These are phyloP conservation scores for Perizoma flavofasciatum DNA, from an alignment of 2,888 invertebrate species.

Conservation along the genomic window DNA sequence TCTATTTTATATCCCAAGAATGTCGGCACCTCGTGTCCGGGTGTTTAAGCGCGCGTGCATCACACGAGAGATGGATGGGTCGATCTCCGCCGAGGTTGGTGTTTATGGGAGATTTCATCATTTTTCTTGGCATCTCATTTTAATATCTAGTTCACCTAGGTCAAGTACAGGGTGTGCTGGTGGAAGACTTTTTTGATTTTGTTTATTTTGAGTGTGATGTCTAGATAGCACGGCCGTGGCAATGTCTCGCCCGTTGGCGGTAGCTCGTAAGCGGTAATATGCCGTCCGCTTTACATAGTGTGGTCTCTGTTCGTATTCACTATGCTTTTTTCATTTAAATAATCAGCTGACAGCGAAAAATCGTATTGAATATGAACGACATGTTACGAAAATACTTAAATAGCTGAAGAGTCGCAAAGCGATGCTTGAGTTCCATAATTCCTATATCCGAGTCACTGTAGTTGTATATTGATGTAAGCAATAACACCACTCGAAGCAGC, in stretches of 20 bases:
- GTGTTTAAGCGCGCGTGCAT: too few species aligned
- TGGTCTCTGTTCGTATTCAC: conserved; percentile 26
- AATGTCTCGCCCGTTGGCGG: conserved; percentile 60
- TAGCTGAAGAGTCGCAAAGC: conserved; percentile 35
- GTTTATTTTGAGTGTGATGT: conserved; percentile 46
- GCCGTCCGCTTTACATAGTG: conserved; percentile 26
- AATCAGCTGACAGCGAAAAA: conserved; percentile 20
- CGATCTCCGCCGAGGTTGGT: too few species aligned
- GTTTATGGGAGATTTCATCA: too few species aligned
- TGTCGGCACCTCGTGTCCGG: too few species aligned
- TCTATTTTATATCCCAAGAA: too few species aligned
- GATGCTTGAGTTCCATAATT: conserved; percentile 38
- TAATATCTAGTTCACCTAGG: background rate
- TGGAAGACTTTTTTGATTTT: conserved; percentile 44
- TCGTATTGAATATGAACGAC: conserved; percentile 34
- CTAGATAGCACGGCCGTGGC: conserved; percentile 48
- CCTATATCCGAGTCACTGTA: conserved; percentile 41
- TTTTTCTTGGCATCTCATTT: too few species aligned
- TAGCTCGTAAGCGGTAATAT: conserved; percentile 41
- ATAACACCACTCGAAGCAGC: conserved; percentile 30
- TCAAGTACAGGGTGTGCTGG: background rate
- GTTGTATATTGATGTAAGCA: conserved; percentile 37
- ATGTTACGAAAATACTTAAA: conserved; percentile 31
- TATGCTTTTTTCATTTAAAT: conserved; percentile 21
- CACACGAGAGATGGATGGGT: too few species aligned